Evolutionary conservation across 2,113 vertebrate species (phyloP), one percentile per base, ranked within the genome.

Genomic region (Hydrochoerus hydrochaeris): DNA sequence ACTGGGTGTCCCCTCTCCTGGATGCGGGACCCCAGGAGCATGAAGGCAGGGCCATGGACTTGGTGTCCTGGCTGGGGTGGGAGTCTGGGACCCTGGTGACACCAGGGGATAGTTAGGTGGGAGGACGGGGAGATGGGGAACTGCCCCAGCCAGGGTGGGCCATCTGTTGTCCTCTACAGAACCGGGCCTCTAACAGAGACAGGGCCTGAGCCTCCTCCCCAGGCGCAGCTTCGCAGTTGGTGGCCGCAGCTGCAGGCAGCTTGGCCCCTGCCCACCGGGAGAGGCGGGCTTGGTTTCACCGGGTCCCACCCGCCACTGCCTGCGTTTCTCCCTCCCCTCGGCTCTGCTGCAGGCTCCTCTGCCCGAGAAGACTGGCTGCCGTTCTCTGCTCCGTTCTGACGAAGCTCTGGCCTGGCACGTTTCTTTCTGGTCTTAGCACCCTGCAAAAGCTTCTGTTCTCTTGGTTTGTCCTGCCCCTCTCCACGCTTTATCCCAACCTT

Each of bases 381-480:
- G n/a, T n/a, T n/a, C n/a, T n/a, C n/a, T n/a, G n/a, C n/a, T n/a
- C n/a, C n/a, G n/a, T n/a, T n/a, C n/a, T n/a, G n/a, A n/a, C n/a
- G n/a, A n/a, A n/a, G n/a, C 22, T 17, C 13, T 0, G 0, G 52
- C 52, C 13, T 54, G 52, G 8, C 26, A 4, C 9, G 1, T 35
- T 62, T 57, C 12, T 32, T 22, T 24, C 65, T 14, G 10, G 22
- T 6, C 46, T 71, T 30, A 0, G n/a, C 35, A 7, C 30, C 73
- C 49, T 67, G 16, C 11, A 22, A 73, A 38, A 11, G 38, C 60
- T 16, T 22, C 38, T 67, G 22, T 3, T 41, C 30, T 52, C 8
- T 28, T 1, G 3, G 4, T 38, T 10, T 1, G 3, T 6, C 32
- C 5, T 14, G 60, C 9, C 16, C 5, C 30, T 67, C 35, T 46